Evolutionary conservation across 2,888 invertebrate genomes (phyloP).

Genomic region (Megalurothrips usitatus): DNA sequence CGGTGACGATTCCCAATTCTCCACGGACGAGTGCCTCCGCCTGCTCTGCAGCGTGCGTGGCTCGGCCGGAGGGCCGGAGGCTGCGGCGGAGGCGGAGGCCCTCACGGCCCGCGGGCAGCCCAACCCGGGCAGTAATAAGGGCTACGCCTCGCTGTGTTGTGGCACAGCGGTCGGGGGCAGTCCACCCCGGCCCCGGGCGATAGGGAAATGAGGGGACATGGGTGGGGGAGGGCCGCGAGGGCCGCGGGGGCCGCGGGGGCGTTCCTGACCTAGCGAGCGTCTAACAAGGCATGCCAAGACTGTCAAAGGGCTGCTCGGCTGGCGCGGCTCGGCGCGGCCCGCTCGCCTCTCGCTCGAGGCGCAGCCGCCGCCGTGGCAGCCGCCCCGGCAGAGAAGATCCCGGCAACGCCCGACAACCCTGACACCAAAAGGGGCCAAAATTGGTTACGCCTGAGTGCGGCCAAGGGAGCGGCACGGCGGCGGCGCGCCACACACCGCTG

Average conservation of each 20-base stretch:
- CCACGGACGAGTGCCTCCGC: too few species aligned
- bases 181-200: not conserved
- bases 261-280: not conserved
- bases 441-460: constrained; percentile 5
- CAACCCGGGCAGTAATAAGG: too few species aligned
- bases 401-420: not conserved
- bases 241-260: not conserved
- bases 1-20: not conserved
- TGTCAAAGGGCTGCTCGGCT: not conserved
- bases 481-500: not conserved
- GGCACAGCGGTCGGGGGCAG: too few species aligned
- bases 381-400: not conserved
- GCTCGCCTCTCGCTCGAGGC: not conserved
- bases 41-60: too few species aligned
- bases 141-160: too few species aligned
- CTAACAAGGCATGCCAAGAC: constrained; percentile 11
- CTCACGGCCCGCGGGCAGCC: too few species aligned
- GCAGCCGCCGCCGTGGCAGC: too few species aligned
- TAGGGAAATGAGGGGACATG: not conserved
- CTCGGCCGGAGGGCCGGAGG: too few species aligned
- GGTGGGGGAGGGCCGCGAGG: not conserved
- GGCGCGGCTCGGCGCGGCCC: not conserved
- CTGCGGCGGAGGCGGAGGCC: too few species aligned
- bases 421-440: constrained; percentile 6
- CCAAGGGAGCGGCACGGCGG: not conserved